Evolutionary conservation across 2,888 invertebrate genomes (phyloP), one percentile per base, ranked within the genome.

Genomic region (Himalopsyche japonica): DNA sequence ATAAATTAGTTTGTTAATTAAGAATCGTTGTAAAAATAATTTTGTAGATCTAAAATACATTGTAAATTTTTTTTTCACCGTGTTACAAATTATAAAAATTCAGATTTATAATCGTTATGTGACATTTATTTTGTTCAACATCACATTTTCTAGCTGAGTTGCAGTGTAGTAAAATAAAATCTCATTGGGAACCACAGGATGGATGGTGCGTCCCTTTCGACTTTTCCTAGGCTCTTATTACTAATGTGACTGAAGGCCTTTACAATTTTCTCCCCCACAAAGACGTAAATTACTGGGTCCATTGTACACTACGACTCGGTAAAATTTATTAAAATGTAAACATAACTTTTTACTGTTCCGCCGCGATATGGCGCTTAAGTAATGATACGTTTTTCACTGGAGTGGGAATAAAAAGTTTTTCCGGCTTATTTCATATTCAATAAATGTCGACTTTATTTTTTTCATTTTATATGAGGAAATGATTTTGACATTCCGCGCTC

Each of bases 251-350:
- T 57, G 57, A 57, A 57, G 57, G 57, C 57, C 57, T 57, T 20
- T 57, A 57, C 57, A 57, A 57, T 57, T 57, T 37, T 57, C 24
- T n/a, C 57, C 79, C 30, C 37, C 81, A 37, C 81, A 47, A 48
- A 43, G 81, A 81, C 83, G 76, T 83, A 83, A 83, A 83, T 83
- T 83, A 83, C 83, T 49, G 79, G 79, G 24, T 80, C 80, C 76
- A 79, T 83, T 64, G 82, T 64, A 77, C 79, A 79, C 82, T 27
- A 79, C 70, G 64, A 79, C 79, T 79, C 82, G 57, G 79, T 78
- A 82, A 83, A 83, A 83, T 83, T 83, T 83, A 83, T 83, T 83
- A 83, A 83, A 83, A 83, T 83, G 83, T 83, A 83, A 83, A 83
- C 83, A 83, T 83, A 83, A 83, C 83, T 83, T 83, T 83, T 83